phyloP scores from a whole-genome alignment of 2,797 vertebrate genomes.

The Menidia menidia region DNA sequence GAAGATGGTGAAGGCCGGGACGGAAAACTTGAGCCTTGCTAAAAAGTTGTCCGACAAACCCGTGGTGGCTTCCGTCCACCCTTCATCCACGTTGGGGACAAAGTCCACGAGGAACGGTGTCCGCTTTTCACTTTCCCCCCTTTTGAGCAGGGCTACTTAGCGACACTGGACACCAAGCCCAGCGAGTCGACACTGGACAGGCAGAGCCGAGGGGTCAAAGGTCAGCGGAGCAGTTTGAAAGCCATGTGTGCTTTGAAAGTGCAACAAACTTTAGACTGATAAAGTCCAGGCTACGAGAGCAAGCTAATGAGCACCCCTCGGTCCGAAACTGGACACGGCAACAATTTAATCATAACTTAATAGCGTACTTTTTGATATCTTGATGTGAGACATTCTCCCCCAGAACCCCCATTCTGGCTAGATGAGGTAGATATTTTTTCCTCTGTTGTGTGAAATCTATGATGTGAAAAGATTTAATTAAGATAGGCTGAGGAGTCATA shows the following conservation, averaged over 20 bases:
- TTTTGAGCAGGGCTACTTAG: background rate
- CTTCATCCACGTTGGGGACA: background rate
- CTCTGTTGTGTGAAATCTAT: constrained; percentile 82
- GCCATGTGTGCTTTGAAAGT: constrained; percentile 73
- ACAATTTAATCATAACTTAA: constrained; percentile 63
- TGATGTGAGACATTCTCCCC: constrained; percentile 65
- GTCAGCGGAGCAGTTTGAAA: constrained; percentile 50
- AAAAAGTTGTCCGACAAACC: no score
- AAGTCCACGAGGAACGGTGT: constrained; percentile 21
- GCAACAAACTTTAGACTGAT: constrained; percentile 72
- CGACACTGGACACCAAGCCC: constrained; percentile 26
- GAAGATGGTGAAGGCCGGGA: background rate
- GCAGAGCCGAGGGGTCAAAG: constrained; percentile 36
- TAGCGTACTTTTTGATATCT: constrained; percentile 73
- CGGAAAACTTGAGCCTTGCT: background rate
- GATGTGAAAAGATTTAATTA: constrained; percentile 89
- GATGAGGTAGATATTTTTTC: constrained; percentile 79
- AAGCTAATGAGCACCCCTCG: constrained; percentile 47
- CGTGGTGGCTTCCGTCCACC: background rate
- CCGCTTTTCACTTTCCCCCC: background rate
- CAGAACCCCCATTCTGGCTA: constrained; percentile 19
- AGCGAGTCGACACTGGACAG: constrained; percentile 13
- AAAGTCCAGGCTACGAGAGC: constrained; percentile 60
- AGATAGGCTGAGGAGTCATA: constrained; percentile 83
- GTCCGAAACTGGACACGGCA: constrained; percentile 52